Evolutionary conservation across 2,113 vertebrate genomes (phyloP).

Genomic region (Phocoena phocoena): DNA sequence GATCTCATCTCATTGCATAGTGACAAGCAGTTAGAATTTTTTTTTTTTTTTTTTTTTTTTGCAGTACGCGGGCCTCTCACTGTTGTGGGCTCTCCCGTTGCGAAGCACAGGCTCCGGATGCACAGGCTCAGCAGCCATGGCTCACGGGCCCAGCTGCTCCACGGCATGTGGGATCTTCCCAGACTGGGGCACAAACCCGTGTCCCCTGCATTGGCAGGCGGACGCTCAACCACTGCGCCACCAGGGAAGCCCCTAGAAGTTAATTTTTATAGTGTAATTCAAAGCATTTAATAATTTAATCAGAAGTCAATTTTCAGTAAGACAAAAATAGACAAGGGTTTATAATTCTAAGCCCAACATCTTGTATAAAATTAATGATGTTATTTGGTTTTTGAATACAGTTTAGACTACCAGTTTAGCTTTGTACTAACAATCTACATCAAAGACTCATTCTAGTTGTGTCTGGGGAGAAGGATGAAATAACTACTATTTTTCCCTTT

Average conservation of each 20-base stretch:
- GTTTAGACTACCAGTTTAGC: background rate
- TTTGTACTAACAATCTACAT: background rate
- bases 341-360: background rate
- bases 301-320: background rate
- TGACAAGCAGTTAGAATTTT: background rate
- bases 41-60: too few species aligned
- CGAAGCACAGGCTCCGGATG: too few species aligned
- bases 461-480: background rate
- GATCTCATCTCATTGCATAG: background rate
- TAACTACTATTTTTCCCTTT: background rate
- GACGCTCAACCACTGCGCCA: too few species aligned
- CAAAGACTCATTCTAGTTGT: background rate
- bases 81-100: too few species aligned
- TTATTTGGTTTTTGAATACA: background rate
- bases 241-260: background rate
- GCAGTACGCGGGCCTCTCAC: too few species aligned
- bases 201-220: too few species aligned
- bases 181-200: too few species aligned
- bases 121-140: too few species aligned
- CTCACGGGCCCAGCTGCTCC: too few species aligned
- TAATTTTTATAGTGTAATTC: slow-evolving; percentile 19
- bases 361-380: background rate
- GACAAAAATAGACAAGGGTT: background rate
- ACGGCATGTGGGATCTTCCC: too few species aligned
- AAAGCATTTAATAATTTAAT: slow-evolving; percentile 26